These are phyloP conservation scores for Scortum barcoo DNA, from an alignment of 2,113 vertebrate species.

Conservation along the genomic window DNA sequence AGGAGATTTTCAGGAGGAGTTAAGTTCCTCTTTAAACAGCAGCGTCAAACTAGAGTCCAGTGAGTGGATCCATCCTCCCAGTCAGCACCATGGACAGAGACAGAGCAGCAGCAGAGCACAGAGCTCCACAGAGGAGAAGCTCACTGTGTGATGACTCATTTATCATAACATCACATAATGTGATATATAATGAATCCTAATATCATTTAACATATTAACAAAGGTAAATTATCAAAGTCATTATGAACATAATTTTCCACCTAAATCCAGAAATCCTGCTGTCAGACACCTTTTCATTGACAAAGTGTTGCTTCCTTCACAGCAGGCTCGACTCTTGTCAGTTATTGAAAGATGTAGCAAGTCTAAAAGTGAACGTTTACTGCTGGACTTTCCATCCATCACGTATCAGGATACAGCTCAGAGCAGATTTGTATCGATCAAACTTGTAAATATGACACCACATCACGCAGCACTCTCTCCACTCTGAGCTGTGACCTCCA, in stretches of 20 bases:
- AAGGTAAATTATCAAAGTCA: not conserved
- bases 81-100: conserved; percentile 45
- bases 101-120: conserved; percentile 20
- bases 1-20: not conserved
- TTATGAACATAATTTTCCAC: not conserved
- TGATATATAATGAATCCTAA: too few species aligned
- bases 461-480: conserved; percentile 6
- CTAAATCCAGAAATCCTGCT: not conserved
- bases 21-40: not conserved
- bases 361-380: conserved; percentile 1
- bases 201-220: not conserved
- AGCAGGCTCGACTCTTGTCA: not conserved
- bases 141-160: too few species aligned
- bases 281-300: not conserved
- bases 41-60: not conserved
- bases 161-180: too few species aligned
- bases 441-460: conserved; percentile 15
- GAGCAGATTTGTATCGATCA: conserved; percentile 27
- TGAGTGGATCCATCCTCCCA: not conserved
- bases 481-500: conserved; percentile 30
- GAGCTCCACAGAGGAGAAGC: not conserved
- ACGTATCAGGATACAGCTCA: conserved; percentile 15
- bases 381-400: conserved; percentile 5
- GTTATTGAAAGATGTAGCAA: not conserved
- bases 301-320: not conserved